Conservation (phyloP, 2,797 vertebrate genomes). For the Pterois miles region DNA sequence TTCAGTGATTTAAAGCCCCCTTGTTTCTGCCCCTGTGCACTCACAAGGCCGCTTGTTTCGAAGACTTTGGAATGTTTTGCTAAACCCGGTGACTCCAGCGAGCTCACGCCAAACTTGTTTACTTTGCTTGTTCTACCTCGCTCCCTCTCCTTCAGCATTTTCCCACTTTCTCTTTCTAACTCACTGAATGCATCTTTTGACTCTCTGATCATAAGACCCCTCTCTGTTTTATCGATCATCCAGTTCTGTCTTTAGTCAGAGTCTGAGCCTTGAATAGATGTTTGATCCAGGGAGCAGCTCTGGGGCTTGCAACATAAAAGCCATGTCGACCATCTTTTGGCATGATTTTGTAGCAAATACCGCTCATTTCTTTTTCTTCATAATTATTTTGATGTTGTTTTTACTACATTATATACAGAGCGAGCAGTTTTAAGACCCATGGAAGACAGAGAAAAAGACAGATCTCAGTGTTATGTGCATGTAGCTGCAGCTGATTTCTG, state of each 20-base stretch:
- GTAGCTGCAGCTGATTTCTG: neutral
- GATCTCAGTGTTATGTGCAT: neutral
- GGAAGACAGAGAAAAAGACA: neutral
- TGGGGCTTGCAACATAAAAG: neutral
- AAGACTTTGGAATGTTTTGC: slow-evolving; percentile 84
- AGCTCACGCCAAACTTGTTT: slow-evolving; percentile 80
- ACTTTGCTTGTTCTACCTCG: slow-evolving; percentile 70
- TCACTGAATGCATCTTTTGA: slow-evolving; percentile 44
- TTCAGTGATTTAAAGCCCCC: slow-evolving; percentile 77
- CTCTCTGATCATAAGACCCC: slow-evolving; percentile 13
- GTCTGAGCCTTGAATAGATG: neutral
- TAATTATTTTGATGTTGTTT: neutral
- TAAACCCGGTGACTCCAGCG: slow-evolving; percentile 83
- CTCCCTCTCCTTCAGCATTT: slow-evolving; percentile 64
- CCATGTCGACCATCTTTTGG: neutral
- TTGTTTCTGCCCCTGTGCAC: slow-evolving; percentile 70
- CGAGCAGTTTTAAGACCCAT: neutral
- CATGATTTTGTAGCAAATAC: neutral
- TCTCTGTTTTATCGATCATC: slow-evolving; percentile 41
- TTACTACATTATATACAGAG: neutral
- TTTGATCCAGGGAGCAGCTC: neutral
- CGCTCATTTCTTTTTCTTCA: neutral
- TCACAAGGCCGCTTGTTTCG: slow-evolving; percentile 80
- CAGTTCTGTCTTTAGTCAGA: neutral
- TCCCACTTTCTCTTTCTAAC: slow-evolving; percentile 65